These are phyloP conservation scores for Pseudomugil tenellus DNA, from an alignment of 2,797 vertebrate genomes.

Conservation along the genomic window DNA sequence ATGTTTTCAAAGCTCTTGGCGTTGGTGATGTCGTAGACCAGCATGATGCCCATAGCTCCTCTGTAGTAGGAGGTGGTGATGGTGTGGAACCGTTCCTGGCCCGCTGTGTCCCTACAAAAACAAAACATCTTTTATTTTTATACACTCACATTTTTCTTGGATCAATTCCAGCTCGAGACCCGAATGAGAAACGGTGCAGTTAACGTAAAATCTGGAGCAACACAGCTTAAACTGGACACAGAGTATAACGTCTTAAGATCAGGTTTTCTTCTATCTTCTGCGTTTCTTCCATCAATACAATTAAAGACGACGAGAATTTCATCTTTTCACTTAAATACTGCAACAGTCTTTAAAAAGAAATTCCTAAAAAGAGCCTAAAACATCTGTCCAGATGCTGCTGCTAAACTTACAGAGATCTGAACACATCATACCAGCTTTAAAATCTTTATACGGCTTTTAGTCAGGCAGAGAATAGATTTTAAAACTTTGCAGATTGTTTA, in stretches of 20 bases:
- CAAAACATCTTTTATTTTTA: constrained; percentile 1
- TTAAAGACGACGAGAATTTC: too few species aligned
- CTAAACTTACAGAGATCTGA: too few species aligned
- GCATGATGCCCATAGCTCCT: constrained; percentile 99
- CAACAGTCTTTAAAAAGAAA: too few species aligned
- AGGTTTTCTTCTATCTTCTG: not conserved
- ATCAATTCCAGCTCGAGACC: not conserved
- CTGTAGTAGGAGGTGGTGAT: constrained; percentile 99
- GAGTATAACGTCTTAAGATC: not conserved
- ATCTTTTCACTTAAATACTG: too few species aligned
- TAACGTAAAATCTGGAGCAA: not conserved
- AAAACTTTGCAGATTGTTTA: too few species aligned
- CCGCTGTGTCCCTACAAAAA: constrained; percentile 92
- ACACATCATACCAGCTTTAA: too few species aligned
- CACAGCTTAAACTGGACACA: not conserved
- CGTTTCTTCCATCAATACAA: too few species aligned
- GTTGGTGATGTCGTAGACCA: constrained; percentile 99
- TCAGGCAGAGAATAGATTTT: too few species aligned
- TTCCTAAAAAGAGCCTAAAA: too few species aligned
- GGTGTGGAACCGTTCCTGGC: constrained; percentile 98
- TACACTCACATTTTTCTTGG: not conserved
- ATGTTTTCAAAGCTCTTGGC: constrained; percentile 99
- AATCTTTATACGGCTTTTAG: too few species aligned
- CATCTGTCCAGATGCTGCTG: too few species aligned
- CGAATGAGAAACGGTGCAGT: not conserved